Evolutionary conservation across 2,797 vertebrate species (phyloP).

Genomic region (Epinephelus malabaricus): DNA sequence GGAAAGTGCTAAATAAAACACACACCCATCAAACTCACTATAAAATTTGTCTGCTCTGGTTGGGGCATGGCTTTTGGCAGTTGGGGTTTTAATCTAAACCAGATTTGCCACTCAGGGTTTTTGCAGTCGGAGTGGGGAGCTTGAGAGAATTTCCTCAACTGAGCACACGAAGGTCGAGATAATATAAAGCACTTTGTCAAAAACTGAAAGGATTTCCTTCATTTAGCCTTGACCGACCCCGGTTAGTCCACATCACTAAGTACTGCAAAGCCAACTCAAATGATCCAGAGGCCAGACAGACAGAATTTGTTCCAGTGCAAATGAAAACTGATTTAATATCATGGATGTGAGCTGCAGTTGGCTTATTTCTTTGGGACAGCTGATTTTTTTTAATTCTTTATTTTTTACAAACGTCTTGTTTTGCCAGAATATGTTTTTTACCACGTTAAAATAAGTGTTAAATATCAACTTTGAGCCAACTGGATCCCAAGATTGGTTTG

Average conservation of each 20-base stretch:
- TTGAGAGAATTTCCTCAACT: constrained; percentile 44
- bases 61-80: constrained; percentile 53
- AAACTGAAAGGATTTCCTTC: constrained; percentile 48
- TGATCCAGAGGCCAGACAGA: constrained; percentile 52
- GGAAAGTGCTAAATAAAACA: constrained; percentile 60
- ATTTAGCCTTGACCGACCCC: constrained; percentile 23
- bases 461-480: constrained; percentile 36
- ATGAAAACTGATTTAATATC: constrained; percentile 59
- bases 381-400: not conserved
- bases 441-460: constrained; percentile 52
- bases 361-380: constrained; percentile 24
- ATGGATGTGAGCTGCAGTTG: constrained; percentile 17
- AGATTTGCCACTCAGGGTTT: constrained; percentile 58
- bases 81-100: constrained; percentile 67
- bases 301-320: constrained; percentile 54
- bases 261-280: constrained; percentile 53
- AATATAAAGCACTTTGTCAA: constrained; percentile 37
- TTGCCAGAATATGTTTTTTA: constrained; percentile 25
- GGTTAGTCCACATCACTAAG: constrained; percentile 49
- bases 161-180: constrained; percentile 38
- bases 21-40: constrained; percentile 42
- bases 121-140: constrained; percentile 43
- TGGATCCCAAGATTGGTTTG: constrained; percentile 25
- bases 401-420: constrained; percentile 4
- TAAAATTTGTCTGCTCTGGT: constrained; percentile 62